A percentile compares a stretch with the other conserved stretches of the same genome.
Conservation (phyloP, 2,888 invertebrate species). For the Tineola bisselliella region DNA sequence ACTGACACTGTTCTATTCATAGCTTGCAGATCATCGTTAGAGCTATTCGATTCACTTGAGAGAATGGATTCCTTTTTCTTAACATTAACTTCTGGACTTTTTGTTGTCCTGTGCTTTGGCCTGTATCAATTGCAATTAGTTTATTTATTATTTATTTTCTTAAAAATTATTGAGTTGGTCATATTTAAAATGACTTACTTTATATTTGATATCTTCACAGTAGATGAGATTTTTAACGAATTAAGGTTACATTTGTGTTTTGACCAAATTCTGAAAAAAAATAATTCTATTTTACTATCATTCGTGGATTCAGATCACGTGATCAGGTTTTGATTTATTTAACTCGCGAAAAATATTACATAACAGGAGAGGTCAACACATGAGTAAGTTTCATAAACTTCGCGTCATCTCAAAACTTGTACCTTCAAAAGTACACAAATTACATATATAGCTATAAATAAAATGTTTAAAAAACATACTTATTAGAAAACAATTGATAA, state of each 20-base stretch:
- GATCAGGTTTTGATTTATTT: no score
- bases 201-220: background rate
- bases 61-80: constrained; percentile 34
- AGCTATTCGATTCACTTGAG: constrained; percentile 57
- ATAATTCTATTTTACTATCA: no score
- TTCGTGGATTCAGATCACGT: no score
- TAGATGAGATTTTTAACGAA: constrained; percentile 15
- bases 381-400: no score
- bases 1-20: constrained; percentile 62
- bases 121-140: constrained; percentile 21
- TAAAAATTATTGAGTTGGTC: no score
- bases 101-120: constrained; percentile 31
- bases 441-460: no score
- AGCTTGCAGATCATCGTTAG: constrained; percentile 58
- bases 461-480: constrained; percentile 32
- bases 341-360: no score
- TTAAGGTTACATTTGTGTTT: background rate
- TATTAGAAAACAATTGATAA: constrained; percentile 49
- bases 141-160: no score
- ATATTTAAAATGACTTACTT: constrained; percentile 26
- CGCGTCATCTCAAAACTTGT: no score
- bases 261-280: constrained; percentile 11
- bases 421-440: no score
- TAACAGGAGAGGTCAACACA: no score
- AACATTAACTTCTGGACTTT: constrained; percentile 27